Percentiles rank a stretch among this genome's conserved stretches.
Evolutionary conservation across 2,113 vertebrate genomes (phyloP).

Genomic region (rabbit (Oryctolagus cuniculus)): DNA sequence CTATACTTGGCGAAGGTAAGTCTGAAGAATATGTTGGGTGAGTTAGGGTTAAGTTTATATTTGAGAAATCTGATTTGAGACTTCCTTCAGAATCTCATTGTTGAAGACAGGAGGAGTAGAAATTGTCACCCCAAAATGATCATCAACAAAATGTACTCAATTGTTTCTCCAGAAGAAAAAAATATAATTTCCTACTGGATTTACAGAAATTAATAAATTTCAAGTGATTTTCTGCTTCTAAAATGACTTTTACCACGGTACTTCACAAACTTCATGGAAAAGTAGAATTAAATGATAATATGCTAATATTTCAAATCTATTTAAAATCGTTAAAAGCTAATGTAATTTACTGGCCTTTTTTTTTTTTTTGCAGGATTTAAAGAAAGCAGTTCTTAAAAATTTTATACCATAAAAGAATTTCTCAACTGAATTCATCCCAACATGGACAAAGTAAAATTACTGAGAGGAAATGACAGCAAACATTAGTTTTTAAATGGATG

Average conservation of each 20-base stretch:
- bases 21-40: neutral
- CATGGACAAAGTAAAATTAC: slow-evolving; percentile 45
- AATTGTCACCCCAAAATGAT: neutral
- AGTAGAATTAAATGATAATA: neutral
- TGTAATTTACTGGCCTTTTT: too few species aligned
- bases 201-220: slow-evolving; percentile 22
- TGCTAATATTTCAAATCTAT: too few species aligned
- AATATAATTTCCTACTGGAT: neutral
- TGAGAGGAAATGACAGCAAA: neutral
- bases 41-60: neutral
- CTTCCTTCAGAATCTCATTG: neutral
- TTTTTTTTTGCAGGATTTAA: neutral
- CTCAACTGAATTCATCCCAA: slow-evolving; percentile 4
- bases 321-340: too few species aligned
- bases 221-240: neutral
- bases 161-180: neutral
- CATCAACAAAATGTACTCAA: neutral
- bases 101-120: neutral
- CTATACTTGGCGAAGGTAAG: neutral
- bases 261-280: neutral
- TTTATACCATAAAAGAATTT: slow-evolving; percentile 5
- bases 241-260: neutral
- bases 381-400: slow-evolving; percentile 1
- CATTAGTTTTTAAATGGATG: slow-evolving; percentile 36
- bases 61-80: neutral